A percentile compares a stretch with the other conserved stretches of the same genome.
phyloP scores from a whole-genome alignment of 2,888 invertebrate genomes.

The Spodoptera picta region DNA sequence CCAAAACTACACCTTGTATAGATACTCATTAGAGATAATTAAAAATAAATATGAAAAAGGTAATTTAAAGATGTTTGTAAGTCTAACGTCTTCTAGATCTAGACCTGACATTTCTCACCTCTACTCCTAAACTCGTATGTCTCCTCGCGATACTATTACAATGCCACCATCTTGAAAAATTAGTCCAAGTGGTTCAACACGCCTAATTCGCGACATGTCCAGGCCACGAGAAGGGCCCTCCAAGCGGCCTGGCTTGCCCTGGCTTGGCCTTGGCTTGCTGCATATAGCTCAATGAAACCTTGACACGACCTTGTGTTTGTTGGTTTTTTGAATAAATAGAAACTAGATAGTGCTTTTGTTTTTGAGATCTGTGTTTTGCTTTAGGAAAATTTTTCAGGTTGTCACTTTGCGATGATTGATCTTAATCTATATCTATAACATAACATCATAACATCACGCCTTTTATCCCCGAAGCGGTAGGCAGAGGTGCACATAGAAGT shows the following conservation, averaged over 20 bases:
- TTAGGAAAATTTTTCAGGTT: not conserved
- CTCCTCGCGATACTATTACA: constrained; percentile 31
- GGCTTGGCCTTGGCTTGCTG: constrained; percentile 57
- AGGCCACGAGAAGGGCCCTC: constrained; percentile 58
- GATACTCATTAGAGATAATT: too few relatives aligned
- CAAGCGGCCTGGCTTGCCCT: constrained; percentile 53
- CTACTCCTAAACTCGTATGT: not conserved
- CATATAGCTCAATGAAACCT: constrained; percentile 64
- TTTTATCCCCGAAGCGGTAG: too few relatives aligned
- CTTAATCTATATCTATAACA: too few relatives aligned
- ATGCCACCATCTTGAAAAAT: constrained; percentile 54
- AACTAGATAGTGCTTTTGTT: constrained; percentile 20
- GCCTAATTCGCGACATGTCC: constrained; percentile 63
- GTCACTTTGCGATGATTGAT: too few relatives aligned
- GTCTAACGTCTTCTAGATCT: too few relatives aligned
- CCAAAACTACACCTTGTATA: too few relatives aligned
- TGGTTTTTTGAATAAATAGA: constrained; percentile 43
- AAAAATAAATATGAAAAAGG: too few relatives aligned
- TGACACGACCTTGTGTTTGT: constrained; percentile 63
- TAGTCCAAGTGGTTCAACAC: constrained; percentile 59
- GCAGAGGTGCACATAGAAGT: too few relatives aligned
- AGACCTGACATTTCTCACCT: too few relatives aligned
- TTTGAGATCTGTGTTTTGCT: constrained; percentile 29
- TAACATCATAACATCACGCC: too few relatives aligned
- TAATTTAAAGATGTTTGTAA: too few relatives aligned